A percentile compares a stretch with the other conserved stretches of the same genome.
Conservation (phyloP, 2,888 invertebrate species). For the Cheilosia vulpina region DNA sequence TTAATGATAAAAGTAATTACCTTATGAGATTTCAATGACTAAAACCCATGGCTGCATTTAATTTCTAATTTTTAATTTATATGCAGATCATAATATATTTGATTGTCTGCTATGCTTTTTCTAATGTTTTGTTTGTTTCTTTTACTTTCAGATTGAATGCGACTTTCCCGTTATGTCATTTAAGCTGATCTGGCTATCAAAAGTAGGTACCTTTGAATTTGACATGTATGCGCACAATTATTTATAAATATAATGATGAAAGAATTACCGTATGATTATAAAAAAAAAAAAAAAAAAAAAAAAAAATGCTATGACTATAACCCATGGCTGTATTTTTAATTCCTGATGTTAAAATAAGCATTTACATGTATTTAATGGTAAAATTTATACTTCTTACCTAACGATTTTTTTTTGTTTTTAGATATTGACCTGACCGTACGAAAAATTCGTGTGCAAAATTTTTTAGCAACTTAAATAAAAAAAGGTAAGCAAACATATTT, state of each 20-base stretch:
- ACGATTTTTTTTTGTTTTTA: neutral
- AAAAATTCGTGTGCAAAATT: too few relatives aligned
- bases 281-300: too few relatives aligned
- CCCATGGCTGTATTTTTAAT: slow-evolving; percentile 39
- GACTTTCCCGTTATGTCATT: too few relatives aligned
- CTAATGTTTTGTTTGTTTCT: too few relatives aligned
- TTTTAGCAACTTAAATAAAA: neutral
- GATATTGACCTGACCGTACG: neutral
- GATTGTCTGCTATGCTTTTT: too few relatives aligned
- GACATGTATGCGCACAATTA: neutral
- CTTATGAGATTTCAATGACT: slow-evolving; percentile 40
- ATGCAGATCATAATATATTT: neutral
- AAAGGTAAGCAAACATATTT: neutral
- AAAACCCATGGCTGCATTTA: slow-evolving; percentile 39
- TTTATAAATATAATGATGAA: slow-evolving; percentile 74
- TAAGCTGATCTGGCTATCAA: too few relatives aligned
- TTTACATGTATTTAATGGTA: neutral
- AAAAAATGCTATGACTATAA: slow-evolving; percentile 49
- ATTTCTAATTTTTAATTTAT: slow-evolving; percentile 20
- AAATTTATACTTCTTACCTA: neutral
- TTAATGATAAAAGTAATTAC: slow-evolving; percentile 54
- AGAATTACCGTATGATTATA: slow-evolving; percentile 64
- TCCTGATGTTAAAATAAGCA: slow-evolving; percentile 6
- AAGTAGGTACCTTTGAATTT: neutral
- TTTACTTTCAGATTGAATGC: too few relatives aligned